Evolutionary conservation across 1,140 invertebrate species (phyloP), one percentile per base, ranked within the genome.

Genomic region (Eurosta solidaginis): DNA sequence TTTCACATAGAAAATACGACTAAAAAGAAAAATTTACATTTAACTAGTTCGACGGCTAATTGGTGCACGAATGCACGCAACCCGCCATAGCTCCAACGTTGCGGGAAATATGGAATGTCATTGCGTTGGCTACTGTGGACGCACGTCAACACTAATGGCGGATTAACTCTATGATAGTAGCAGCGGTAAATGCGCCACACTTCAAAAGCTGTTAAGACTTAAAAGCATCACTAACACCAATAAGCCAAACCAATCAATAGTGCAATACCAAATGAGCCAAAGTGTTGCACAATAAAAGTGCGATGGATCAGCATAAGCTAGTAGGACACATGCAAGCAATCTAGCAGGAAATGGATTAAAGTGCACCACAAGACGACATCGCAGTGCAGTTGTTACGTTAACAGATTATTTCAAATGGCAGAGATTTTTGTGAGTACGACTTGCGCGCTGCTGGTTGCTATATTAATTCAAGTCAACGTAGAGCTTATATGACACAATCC

Each of bases 141-240:
- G 59, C 59, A 20, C 17, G 47, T 68, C 59, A 68, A 40, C 27
- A 29, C 14, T 40, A 68, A 68, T 68, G 59, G 40, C 33, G 33
- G 33, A 68, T 68, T 40, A 68, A n/a, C n/a, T n/a, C n/a, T 68
- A 20, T 4, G 59, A 68, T 68, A 68, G 17, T n/a, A n/a, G 22
- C 17, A 68, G 59, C 59, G 59, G 59, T 68, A 40, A 68, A 68
- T 68, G 59, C 17, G 36, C 6, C 59, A 68, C 59, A 68, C 59
- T 68, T 68, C 59, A 68, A 68, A 68, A 68, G 59, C 36, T 68
- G 17, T 68, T 68, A n/a, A n/a, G 59, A 22, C 59, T 68, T 68
- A 68, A 68, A 68, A 68, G 59, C 33, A 68, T 40, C 59, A 68
- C 33, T 33, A 42, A 36, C 25, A 54, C 17, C 20, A 29, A n/a